Percentiles rank a stretch among this genome's conserved stretches.
These are phyloP conservation scores for Psilopsiagon aurifrons DNA, from an alignment of 2,113 vertebrate species.

Conservation along the genomic window DNA sequence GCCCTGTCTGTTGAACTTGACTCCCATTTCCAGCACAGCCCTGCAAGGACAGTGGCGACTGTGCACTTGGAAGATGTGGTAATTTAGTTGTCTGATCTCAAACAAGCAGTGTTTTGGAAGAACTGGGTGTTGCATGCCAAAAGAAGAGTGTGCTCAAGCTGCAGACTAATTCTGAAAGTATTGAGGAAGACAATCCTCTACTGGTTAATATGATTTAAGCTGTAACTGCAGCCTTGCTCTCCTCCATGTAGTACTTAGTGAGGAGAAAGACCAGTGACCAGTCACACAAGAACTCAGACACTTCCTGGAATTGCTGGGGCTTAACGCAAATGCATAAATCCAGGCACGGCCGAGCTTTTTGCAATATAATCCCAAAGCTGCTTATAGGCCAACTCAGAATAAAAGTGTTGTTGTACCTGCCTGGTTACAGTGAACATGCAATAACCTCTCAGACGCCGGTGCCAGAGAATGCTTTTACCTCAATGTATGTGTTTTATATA, in stretches of 20 bases:
- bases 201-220: neutral
- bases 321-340: conserved; percentile 37
- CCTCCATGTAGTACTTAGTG: neutral
- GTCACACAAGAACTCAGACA: neutral
- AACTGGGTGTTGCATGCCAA: neutral
- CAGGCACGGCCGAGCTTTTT: neutral
- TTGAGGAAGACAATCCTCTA: neutral
- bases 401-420: neutral
- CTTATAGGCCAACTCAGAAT: conserved; percentile 43
- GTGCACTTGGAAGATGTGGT: neutral
- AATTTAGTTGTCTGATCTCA: neutral
- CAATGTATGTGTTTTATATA: neutral
- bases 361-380: conserved; percentile 52
- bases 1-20: neutral
- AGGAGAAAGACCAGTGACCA: neutral
- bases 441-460: neutral
- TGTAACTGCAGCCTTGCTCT: neutral
- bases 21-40: neutral
- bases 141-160: neutral
- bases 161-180: neutral
- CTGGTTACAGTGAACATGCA: neutral
- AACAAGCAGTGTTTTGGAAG: neutral
- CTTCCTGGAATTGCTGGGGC: conserved; percentile 21
- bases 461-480: conserved; percentile 9
- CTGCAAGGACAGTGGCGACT: neutral